Conservation (phyloP, 2,797 vertebrate species). For the Microhierax caerulescens region DNA sequence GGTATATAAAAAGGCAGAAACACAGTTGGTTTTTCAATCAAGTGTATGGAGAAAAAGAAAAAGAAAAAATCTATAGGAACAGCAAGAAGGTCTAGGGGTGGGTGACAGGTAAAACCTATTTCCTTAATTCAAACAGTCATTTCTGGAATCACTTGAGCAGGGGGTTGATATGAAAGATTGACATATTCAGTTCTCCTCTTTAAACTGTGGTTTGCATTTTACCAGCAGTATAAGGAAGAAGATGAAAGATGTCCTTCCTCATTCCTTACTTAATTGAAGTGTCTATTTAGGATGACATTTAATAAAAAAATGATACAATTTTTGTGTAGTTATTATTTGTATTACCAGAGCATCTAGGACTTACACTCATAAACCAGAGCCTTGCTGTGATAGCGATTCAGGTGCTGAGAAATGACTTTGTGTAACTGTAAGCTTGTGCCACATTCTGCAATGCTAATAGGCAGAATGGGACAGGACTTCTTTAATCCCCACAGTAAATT, state of each 20-base stretch:
- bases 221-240: background rate
- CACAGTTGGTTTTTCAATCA: constrained; percentile 26
- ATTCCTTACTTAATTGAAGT: constrained; percentile 20
- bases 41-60: background rate
- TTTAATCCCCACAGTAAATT: background rate
- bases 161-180: constrained; percentile 45
- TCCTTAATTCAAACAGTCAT: constrained; percentile 50
- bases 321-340: background rate
- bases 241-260: constrained; percentile 41
- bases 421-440: background rate
- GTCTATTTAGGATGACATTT: constrained; percentile 1
- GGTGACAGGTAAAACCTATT: constrained; percentile 55
- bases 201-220: constrained; percentile 14
- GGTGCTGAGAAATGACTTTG: background rate
- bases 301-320: background rate
- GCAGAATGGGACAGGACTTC: background rate
- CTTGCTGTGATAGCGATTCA: background rate
- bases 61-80: constrained; percentile 24
- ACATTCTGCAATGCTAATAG: background rate
- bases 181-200: constrained; percentile 10
- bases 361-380: background rate
- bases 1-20: constrained; percentile 60
- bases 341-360: background rate
- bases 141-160: constrained; percentile 50
- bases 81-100: constrained; percentile 51